phyloP scores from a whole-genome alignment of 2,113 vertebrate genomes.

The Paedocypris sp. region DNA sequence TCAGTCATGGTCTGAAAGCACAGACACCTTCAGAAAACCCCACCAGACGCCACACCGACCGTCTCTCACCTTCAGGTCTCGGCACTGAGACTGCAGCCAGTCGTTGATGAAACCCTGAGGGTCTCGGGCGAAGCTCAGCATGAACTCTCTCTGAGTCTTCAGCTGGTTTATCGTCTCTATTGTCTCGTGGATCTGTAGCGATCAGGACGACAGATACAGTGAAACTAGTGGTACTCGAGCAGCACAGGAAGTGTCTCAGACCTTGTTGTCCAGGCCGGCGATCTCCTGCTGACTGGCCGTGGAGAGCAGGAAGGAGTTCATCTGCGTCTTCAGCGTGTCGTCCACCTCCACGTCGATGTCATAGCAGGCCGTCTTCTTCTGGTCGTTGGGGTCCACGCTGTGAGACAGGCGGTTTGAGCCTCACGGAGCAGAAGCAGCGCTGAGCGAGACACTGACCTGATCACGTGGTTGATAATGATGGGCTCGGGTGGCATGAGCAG shows the following conservation, averaged over 20 bases:
- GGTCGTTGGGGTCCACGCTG: slow-evolving; percentile 96
- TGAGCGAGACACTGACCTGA: slow-evolving; percentile 62
- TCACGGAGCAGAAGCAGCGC: no score
- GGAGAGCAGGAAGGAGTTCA: slow-evolving; percentile 97
- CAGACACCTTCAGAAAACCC: background rate
- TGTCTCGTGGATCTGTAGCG: slow-evolving; percentile 90
- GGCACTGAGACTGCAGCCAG: slow-evolving; percentile 98
- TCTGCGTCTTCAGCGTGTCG: slow-evolving; percentile 96
- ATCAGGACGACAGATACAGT: slow-evolving; percentile 7
- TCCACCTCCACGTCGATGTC: slow-evolving; percentile 99
- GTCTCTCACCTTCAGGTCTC: slow-evolving; percentile 83
- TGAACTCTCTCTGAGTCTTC: slow-evolving; percentile 98
- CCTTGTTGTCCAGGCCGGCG: slow-evolving; percentile 96
- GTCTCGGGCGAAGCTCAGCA: slow-evolving; percentile 96
- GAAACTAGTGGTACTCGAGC: background rate
- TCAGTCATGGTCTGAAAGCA: slow-evolving; percentile 89
- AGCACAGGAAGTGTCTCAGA: slow-evolving; percentile 40
- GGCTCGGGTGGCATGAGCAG: slow-evolving; percentile 99
- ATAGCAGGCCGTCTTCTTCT: slow-evolving; percentile 98
- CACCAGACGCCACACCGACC: background rate
- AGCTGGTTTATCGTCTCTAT: slow-evolving; percentile 99
- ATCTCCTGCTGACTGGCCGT: slow-evolving; percentile 98
- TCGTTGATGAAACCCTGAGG: slow-evolving; percentile 99
- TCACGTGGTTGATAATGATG: slow-evolving; percentile 97
- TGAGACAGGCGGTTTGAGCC: background rate